Percentiles rank a stretch among this genome's conserved stretches.
Evolutionary conservation across 1,140 invertebrate genomes (phyloP).

Genomic region (Chrysoperla carnea): DNA sequence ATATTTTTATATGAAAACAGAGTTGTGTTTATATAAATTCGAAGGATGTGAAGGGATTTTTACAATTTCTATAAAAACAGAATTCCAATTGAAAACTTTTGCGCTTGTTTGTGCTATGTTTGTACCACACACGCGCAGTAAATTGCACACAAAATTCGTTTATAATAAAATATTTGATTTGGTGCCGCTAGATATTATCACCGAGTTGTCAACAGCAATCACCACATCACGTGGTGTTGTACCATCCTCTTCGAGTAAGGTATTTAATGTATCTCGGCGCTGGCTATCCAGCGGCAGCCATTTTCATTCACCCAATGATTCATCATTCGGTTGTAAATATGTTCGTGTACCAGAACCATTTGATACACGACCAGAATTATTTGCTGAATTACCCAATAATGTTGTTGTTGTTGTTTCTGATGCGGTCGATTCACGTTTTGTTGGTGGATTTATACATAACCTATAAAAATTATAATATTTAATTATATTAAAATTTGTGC

Average conservation of each 20-base stretch:
- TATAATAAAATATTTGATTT: too few species aligned
- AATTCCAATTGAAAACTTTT: too few species aligned
- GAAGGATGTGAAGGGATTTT: too few species aligned
- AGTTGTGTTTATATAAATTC: too few species aligned
- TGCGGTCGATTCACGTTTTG: constrained; percentile 46
- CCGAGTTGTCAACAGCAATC: too few species aligned
- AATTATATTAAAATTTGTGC: too few species aligned
- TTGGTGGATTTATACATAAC: constrained; percentile 40
- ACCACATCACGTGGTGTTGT: neutral
- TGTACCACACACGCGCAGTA: too few species aligned
- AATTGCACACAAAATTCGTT: too few species aligned
- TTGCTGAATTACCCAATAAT: constrained; percentile 13
- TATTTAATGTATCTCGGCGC: neutral
- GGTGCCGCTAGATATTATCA: too few species aligned
- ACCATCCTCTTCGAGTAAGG: neutral
- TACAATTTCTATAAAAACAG: too few species aligned
- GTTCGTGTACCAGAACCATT: constrained; percentile 1
- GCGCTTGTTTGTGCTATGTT: too few species aligned
- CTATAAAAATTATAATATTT: constrained; percentile 17
- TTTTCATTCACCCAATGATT: constrained; percentile 1
- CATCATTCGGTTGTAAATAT: neutral
- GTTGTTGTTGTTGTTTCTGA: constrained; percentile 34
- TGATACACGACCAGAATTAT: constrained; percentile 5
- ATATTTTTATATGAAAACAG: too few species aligned
- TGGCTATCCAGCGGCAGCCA: neutral